Conservation (phyloP, 2,797 vertebrate species). For the Eutrigla gurnardus region DNA sequence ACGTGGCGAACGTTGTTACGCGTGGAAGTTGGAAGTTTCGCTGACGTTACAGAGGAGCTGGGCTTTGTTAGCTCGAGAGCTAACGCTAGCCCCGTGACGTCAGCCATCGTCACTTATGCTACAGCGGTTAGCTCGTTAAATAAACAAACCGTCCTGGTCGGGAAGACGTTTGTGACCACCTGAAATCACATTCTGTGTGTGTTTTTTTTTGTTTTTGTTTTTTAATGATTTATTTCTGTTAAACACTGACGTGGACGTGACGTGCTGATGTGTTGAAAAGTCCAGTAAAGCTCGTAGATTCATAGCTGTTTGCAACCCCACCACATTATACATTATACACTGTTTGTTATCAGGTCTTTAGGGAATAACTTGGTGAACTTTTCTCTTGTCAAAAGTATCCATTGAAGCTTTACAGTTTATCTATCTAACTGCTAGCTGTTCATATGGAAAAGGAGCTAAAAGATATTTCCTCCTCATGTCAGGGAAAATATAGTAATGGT, state of each 20-base stretch:
- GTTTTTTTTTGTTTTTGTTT: background rate
- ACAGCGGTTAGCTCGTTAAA: slow-evolving; percentile 32
- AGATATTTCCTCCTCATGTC: background rate
- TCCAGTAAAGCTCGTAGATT: too few relatives aligned
- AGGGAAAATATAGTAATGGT: background rate
- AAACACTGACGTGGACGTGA: too few relatives aligned
- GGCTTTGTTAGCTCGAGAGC: slow-evolving; percentile 69
- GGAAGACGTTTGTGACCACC: background rate
- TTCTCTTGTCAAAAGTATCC: background rate
- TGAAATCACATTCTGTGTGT: too few relatives aligned
- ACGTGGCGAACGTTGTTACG: background rate
- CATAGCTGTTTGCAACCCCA: background rate
- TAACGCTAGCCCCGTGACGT: slow-evolving; percentile 53
- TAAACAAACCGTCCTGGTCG: slow-evolving; percentile 52
- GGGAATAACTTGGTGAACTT: background rate
- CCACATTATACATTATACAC: background rate
- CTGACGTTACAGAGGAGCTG: background rate
- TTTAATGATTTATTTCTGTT: too few relatives aligned
- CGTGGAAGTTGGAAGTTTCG: slow-evolving; percentile 12
- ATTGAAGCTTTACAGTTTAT: too few relatives aligned
- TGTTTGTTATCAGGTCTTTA: too few relatives aligned
- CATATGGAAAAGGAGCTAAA: background rate
- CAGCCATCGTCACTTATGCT: slow-evolving; percentile 29
- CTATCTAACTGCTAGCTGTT: background rate
- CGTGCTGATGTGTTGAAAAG: too few relatives aligned